Evolutionary conservation across 2,113 vertebrate species (phyloP), one percentile per base, ranked within the genome.

Genomic region (Mionectes macconnelli): DNA sequence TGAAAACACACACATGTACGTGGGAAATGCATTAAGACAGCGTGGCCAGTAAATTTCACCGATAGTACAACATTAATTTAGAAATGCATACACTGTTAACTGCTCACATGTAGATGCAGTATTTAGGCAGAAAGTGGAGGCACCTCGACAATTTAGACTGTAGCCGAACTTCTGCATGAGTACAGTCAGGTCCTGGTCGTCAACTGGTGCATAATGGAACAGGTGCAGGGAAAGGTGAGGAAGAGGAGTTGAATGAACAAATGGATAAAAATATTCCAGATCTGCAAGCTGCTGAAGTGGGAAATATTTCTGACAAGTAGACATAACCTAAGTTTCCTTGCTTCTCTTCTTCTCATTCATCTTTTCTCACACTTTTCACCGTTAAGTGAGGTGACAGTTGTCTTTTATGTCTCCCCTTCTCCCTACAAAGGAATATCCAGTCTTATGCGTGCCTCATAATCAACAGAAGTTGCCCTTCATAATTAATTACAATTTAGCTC

Each of bases 91-190:
- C 2, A 4, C 18, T 33, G 37, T 55, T 31, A 67, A n/a, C n/a
- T 55, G n/a, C 56, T 84, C 42, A 64, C 24, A 31, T 1, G 4
- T 27, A 42, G 23, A 50, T 2, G 9, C 42, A 52, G 33, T 28
- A 45, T 82, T 42, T 42, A 39, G 74, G 25, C 28, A 60, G 37
- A 47, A 35, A 72, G 10, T n/a, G 27, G 27, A 35, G 40, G 23
- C 14, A n/a, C 30, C 10, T 4, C 0, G 0, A 42, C 31, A 52
- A 44, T 74, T 53, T 62, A 8, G 2, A 75, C 35, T 35, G 55
- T 1, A 3, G 74, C 23, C 69, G 37, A 81, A n/a, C 31, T 68
- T 39, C 84, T 39, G 33, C 49, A 19, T 0, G 1, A 27, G 27
- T 44, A 53, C 27, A 15, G 28, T 57, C 40, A 56, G 56, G 17